A percentile compares a stretch with the other conserved stretches of the same genome.
These are phyloP conservation scores for Pseudomyrmex gracilis DNA, from an alignment of 1,140 invertebrate species.

Conservation along the genomic window DNA sequence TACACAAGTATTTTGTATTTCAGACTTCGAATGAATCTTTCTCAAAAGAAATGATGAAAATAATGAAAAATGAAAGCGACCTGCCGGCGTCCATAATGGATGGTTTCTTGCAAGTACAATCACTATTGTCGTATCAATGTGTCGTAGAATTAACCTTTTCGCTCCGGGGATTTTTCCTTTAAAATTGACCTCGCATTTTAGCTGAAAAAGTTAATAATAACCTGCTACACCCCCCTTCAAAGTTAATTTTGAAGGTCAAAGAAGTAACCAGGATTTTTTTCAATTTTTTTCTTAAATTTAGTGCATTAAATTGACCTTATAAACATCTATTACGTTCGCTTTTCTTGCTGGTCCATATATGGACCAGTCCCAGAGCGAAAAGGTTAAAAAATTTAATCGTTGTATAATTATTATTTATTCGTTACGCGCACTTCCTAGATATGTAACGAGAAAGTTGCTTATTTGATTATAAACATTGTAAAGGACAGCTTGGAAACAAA, in stretches of 20 bases:
- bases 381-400: background rate
- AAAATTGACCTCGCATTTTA: too few species aligned
- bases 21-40: slow-evolving; percentile 41
- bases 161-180: too few species aligned
- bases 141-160: background rate
- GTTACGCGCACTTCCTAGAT: background rate
- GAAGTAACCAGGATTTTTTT: too few species aligned
- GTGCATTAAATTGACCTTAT: too few species aligned
- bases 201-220: too few species aligned
- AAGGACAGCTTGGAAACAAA: slow-evolving; percentile 4
- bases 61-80: slow-evolving; percentile 42
- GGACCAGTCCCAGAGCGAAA: too few species aligned
- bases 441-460: slow-evolving; percentile 16
- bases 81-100: slow-evolving; percentile 7
- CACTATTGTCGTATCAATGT: background rate
- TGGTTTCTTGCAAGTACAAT: slow-evolving; percentile 53
- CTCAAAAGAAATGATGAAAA: slow-evolving; percentile 13
- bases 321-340: too few species aligned
- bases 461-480: background rate
- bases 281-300: too few species aligned
- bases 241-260: too few species aligned
- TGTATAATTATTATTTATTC: background rate
- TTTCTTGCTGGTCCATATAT: too few species aligned
- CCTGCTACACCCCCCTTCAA: too few species aligned
- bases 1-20: background rate